Conservation (phyloP, 1,140 invertebrate species). For the Ditylenchus dipsaci region DNA sequence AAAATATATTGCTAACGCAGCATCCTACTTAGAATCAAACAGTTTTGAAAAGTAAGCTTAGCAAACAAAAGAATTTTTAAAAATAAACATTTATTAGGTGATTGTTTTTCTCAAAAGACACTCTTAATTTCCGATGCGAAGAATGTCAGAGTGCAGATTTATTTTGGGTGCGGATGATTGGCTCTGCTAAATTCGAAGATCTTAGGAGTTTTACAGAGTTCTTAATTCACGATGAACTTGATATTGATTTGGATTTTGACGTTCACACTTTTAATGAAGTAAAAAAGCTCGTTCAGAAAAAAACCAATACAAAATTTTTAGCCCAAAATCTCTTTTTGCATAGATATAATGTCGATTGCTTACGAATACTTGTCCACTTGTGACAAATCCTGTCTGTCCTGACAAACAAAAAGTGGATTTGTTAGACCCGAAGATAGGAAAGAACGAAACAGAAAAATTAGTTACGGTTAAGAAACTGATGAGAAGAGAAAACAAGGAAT, state of each 20-base stretch:
- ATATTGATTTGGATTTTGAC: constrained; percentile 26
- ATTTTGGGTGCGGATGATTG: constrained; percentile 40
- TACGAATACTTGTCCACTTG: constrained; percentile 23
- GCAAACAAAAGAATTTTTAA: too few relatives aligned
- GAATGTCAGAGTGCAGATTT: constrained; percentile 42
- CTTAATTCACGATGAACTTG: constrained; percentile 19
- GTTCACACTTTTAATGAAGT: constrained; percentile 44
- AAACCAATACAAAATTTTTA: constrained; percentile 4
- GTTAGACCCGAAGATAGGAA: not conserved
- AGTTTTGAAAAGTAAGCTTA: constrained; percentile 18
- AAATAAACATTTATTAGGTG: constrained; percentile 10
- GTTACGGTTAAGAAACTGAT: constrained; percentile 6
- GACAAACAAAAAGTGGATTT: constrained; percentile 6
- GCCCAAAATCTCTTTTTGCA: constrained; percentile 30
- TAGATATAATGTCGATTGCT: constrained; percentile 30
- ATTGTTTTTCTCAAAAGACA: constrained; percentile 43
- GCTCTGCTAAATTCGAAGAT: constrained; percentile 24
- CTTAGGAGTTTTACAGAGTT: constrained; percentile 23
- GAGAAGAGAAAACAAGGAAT: constrained; percentile 13
- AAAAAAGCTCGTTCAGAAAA: not conserved
- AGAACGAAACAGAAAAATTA: not conserved
- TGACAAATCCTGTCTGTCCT: constrained; percentile 9
- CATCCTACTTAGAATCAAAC: not conserved
- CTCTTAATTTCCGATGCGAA: constrained; percentile 48
- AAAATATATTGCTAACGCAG: too few relatives aligned